Evolutionary conservation across 2,888 invertebrate species (phyloP).

Genomic region (Heliconius aoede): DNA sequence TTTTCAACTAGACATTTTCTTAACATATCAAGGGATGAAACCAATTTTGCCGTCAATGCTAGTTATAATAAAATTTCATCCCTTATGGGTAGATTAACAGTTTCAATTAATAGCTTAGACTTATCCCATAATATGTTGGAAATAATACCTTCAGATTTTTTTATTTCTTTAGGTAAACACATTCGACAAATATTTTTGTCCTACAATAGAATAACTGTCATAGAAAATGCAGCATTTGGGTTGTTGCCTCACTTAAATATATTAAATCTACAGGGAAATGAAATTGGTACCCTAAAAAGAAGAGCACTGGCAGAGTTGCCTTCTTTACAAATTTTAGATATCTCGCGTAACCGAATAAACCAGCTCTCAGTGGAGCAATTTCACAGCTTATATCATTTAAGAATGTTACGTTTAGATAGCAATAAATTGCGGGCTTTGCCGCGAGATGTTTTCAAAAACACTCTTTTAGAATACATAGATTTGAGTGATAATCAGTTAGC

Average conservation of each 20-base stretch:
- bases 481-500: slow-evolving; percentile 88
- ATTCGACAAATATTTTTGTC: slow-evolving; percentile 77
- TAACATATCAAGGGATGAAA: slow-evolving; percentile 84
- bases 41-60: slow-evolving; percentile 87
- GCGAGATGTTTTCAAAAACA: slow-evolving; percentile 88
- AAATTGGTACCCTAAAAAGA: slow-evolving; percentile 85
- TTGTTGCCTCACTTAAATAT: slow-evolving; percentile 57
- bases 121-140: slow-evolving; percentile 85
- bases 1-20: slow-evolving; percentile 86
- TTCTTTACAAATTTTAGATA: slow-evolving; percentile 60
- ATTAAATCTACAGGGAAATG: slow-evolving; percentile 86
- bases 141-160: slow-evolving; percentile 82
- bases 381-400: slow-evolving; percentile 84
- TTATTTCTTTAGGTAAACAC: slow-evolving; percentile 69
- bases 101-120: slow-evolving; percentile 85
- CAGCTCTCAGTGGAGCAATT: slow-evolving; percentile 65
- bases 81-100: slow-evolving; percentile 60
- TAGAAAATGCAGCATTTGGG: slow-evolving; percentile 73
- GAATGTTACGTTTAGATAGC: slow-evolving; percentile 86
- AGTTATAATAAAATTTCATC: slow-evolving; percentile 85
- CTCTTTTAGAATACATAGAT: slow-evolving; percentile 89
- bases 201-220: slow-evolving; percentile 77
- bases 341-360: slow-evolving; percentile 59
- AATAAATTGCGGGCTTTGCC: slow-evolving; percentile 88
- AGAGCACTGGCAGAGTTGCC: slow-evolving; percentile 85